Base-by-base conservation (phyloP, 2,113 vertebrate species). In the Scopus umbretta region DNA sequence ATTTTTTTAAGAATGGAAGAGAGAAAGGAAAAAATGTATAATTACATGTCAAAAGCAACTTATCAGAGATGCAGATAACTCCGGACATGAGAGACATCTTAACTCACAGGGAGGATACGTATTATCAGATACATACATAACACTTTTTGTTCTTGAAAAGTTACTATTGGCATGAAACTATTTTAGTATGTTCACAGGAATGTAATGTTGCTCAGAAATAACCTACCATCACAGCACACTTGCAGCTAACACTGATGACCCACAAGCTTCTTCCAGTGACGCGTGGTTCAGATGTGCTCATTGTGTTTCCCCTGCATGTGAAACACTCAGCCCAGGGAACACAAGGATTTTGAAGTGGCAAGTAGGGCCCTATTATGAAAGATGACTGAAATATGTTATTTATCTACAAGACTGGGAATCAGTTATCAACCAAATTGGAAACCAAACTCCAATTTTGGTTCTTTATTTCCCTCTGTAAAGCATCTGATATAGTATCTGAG, bases 41-140 rank as follows among this genome's bases (percentile, higher is more conserved):
- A 96, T 89, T 75, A 79, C 34, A 22, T 49, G 80, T 96, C 89
- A 95, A 94, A 94, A 55, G 11, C 72, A 86, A 92, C 86, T 94
- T 88, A 87, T 87, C 82, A 80, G 78, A 71, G 58, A 93, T 91
- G n/a, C 23, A 74, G 90, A 86, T 86, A 96, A 88, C 45, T 80
- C n/a, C 62, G 86, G 72, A 78, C 36, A 56, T 3, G 1, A 84
- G 70, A 18, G 11, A 79, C n/a, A 63, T 49, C 78, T 72, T 47
- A 88, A 56, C 38, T 92, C 62, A 43, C 27, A 32, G 36, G 50
- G 56, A 71, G 20, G 50, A 43, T 79, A n/a, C 16, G 13, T 50
- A 47, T 42, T 20, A 88, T 59, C 42, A 85, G 76, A 89, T 40
- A 52, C 6, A 82, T 15, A 75, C 72, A 34, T 6, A 76, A 20